phyloP scores from a whole-genome alignment of 2,113 vertebrate genomes.

The Bungarus multicinctus region DNA sequence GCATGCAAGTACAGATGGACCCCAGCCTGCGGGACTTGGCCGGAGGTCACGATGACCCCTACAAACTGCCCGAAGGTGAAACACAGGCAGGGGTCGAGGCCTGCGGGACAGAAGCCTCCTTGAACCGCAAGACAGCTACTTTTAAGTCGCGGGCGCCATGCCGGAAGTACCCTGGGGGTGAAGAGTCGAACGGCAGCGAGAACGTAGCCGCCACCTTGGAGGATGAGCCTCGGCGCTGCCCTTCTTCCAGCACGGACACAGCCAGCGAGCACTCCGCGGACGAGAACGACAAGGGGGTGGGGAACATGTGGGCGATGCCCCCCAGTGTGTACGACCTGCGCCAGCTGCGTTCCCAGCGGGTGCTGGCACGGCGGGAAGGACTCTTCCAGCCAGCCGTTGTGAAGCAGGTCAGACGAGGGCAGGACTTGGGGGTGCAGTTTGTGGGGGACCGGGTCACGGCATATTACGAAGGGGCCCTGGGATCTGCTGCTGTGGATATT shows the following conservation, averaged over 20 bases:
- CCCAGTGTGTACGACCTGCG: slow-evolving; percentile 62
- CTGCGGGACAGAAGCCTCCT: slow-evolving; percentile 65
- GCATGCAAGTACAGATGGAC: slow-evolving; percentile 39
- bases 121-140: slow-evolving; percentile 87
- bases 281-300: slow-evolving; percentile 68
- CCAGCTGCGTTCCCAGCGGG: slow-evolving; percentile 82
- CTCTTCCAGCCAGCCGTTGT: slow-evolving; percentile 81
- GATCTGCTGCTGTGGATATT: slow-evolving; percentile 67
- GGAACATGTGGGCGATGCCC: slow-evolving; percentile 30
- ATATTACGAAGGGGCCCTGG: slow-evolving; percentile 68
- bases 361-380: slow-evolving; percentile 75
- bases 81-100: slow-evolving; percentile 47
- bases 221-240: slow-evolving; percentile 63
- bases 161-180: slow-evolving; percentile 86
- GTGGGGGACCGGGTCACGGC: slow-evolving; percentile 73
- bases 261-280: slow-evolving; percentile 86
- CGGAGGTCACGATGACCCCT: not conserved
- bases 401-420: slow-evolving; percentile 74
- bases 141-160: slow-evolving; percentile 88
- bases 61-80: not conserved
- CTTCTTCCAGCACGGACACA: slow-evolving; percentile 85
- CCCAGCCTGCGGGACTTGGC: not conserved
- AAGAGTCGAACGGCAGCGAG: slow-evolving; percentile 46
- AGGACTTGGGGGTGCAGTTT: slow-evolving; percentile 79
- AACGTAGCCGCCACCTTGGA: slow-evolving; percentile 1